These are phyloP conservation scores for Syngnathus typhle DNA, from an alignment of 2,113 vertebrate genomes.

Conservation along the genomic window DNA sequence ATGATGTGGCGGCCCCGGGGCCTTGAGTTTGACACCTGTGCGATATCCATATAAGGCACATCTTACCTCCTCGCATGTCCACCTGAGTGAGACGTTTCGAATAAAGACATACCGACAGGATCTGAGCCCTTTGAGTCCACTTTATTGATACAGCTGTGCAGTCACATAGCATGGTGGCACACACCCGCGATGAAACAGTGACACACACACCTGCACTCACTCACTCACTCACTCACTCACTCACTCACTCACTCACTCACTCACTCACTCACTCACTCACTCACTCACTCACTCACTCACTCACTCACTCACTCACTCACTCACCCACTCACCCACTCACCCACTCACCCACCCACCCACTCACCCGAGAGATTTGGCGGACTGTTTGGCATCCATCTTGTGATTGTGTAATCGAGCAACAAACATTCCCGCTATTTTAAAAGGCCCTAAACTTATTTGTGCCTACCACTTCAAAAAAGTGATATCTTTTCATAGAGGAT, in stretches of 20 bases:
- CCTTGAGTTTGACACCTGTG: too few relatives aligned
- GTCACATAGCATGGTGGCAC: slow-evolving; percentile 68
- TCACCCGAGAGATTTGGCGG: background rate
- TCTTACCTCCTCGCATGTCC: background rate
- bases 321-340: slow-evolving; percentile 9
- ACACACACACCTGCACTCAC: slow-evolving; percentile 38
- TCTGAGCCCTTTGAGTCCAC: slow-evolving; percentile 78
- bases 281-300: background rate
- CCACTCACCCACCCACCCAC: slow-evolving; percentile 1
- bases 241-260: slow-evolving; percentile 11
- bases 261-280: slow-evolving; percentile 12
- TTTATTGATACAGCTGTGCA: slow-evolving; percentile 77
- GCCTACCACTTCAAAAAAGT: too few relatives aligned
- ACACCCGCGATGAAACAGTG: slow-evolving; percentile 56
- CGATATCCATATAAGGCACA: background rate
- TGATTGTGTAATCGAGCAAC: background rate
- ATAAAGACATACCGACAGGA: slow-evolving; percentile 63
- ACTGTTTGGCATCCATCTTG: slow-evolving; percentile 2
- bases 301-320: slow-evolving; percentile 7
- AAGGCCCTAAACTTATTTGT: background rate
- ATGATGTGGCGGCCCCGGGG: too few relatives aligned
- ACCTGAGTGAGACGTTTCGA: background rate
- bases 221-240: slow-evolving; percentile 16
- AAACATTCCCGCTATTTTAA: background rate
- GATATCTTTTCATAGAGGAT: too few relatives aligned